These are phyloP conservation scores for Diabrotica undecimpunctata DNA, from an alignment of 1,140 invertebrate species.

Conservation along the genomic window DNA sequence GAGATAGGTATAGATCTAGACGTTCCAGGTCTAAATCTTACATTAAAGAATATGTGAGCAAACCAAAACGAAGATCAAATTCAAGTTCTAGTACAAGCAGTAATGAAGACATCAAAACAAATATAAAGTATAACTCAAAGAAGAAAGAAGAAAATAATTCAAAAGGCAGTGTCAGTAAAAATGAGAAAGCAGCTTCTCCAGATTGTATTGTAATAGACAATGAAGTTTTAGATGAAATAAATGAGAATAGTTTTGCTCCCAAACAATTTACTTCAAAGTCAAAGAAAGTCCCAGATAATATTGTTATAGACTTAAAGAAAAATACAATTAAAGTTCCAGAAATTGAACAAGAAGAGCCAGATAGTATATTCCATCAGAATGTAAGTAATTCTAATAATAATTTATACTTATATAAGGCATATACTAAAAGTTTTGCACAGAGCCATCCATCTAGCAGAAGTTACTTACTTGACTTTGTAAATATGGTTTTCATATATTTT, in stretches of 20 bases:
- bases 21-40: slow-evolving; percentile 38
- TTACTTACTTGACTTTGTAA: too few relatives aligned
- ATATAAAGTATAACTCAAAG: slow-evolving; percentile 18
- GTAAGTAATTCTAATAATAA: slow-evolving; percentile 28
- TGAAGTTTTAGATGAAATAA: slow-evolving; percentile 39
- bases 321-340: slow-evolving; percentile 46
- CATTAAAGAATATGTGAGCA: slow-evolving; percentile 37
- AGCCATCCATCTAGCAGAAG: too few relatives aligned
- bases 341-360: slow-evolving; percentile 40
- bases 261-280: slow-evolving; percentile 37
- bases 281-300: slow-evolving; percentile 41
- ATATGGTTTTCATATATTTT: too few relatives aligned
- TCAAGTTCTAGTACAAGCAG: slow-evolving; percentile 25
- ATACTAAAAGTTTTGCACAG: too few relatives aligned
- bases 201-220: slow-evolving; percentile 26
- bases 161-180: not conserved
- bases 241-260: slow-evolving; percentile 38
- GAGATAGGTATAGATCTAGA: slow-evolving; percentile 31
- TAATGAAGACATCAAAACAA: slow-evolving; percentile 8
- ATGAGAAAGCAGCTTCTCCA: slow-evolving; percentile 4
- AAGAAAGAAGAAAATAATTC: slow-evolving; percentile 13
- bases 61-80: slow-evolving; percentile 29
- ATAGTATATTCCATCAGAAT: slow-evolving; percentile 44
- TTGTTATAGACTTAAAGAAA: slow-evolving; percentile 45
- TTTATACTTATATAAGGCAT: too few relatives aligned